A percentile compares a stretch with the other conserved stretches of the same genome.
phyloP scores from a whole-genome alignment of 2,113 vertebrate genomes.

The Ptilonorhynchus violaceus region DNA sequence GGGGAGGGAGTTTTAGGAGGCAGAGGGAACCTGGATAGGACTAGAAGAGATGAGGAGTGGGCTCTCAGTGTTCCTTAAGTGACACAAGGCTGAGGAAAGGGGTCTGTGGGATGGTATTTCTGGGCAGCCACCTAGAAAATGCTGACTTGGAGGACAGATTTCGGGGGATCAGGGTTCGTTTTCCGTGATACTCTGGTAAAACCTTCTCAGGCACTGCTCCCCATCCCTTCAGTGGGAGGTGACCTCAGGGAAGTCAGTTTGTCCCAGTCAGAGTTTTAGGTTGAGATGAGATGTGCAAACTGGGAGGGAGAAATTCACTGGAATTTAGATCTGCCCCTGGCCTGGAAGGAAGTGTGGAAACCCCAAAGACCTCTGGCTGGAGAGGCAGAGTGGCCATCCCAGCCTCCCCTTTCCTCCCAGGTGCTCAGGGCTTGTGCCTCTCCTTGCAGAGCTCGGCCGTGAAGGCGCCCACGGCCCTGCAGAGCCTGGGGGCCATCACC shows the following conservation, averaged over 20 bases:
- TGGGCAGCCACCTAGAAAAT: no score
- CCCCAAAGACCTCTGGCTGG: no score
- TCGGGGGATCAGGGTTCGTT: rapidly evolving
- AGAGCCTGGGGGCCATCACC: constrained; percentile 77
- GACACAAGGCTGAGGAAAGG: background rate
- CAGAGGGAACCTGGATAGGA: background rate
- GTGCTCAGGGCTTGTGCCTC: background rate
- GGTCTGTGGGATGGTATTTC: background rate
- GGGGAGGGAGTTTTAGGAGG: background rate
- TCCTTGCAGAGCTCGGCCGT: constrained; percentile 71
- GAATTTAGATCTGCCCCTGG: background rate
- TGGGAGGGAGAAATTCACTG: background rate
- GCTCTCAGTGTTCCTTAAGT: rapidly evolving
- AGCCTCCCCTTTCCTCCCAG: background rate
- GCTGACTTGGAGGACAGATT: background rate
- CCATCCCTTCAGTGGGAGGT: background rate
- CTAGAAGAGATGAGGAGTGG: background rate
- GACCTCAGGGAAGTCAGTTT: rapidly evolving
- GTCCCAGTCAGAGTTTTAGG: background rate
- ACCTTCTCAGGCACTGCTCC: rapidly evolving
- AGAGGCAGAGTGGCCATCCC: rapidly evolving
- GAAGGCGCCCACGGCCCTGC: constrained; percentile 76
- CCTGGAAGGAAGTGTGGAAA: rapidly evolving
- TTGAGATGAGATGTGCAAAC: background rate
- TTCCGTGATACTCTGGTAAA: background rate